These are phyloP conservation scores for Lamprotornis superbus DNA, from an alignment of 2,113 vertebrate species.

Conservation along the genomic window DNA sequence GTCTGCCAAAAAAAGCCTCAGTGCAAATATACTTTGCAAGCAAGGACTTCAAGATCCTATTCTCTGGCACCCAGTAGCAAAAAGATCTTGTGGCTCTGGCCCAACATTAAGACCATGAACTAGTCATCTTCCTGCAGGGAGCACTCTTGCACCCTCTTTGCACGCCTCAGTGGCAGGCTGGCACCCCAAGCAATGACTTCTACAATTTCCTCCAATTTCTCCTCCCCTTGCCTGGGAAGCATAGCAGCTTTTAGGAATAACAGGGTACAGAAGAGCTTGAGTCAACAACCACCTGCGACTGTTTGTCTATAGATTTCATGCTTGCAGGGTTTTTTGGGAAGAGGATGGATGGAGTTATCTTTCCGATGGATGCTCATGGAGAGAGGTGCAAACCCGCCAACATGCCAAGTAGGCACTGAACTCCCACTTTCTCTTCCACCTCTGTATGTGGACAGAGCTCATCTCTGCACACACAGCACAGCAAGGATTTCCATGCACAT, in stretches of 20 bases:
- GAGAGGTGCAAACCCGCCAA: neutral
- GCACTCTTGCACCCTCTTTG: slow-evolving; percentile 9
- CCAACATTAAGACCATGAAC: neutral
- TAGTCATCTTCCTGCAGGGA: neutral
- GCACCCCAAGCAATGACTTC: neutral
- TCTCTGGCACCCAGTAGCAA: neutral
- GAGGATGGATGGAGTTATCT: neutral
- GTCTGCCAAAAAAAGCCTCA: neutral
- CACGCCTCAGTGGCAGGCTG: neutral
- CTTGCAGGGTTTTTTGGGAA: neutral
- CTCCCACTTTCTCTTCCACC: neutral
- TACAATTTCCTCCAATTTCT: neutral
- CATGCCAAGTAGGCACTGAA: neutral
- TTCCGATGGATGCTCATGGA: neutral
- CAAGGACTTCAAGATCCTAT: neutral
- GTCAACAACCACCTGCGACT: neutral
- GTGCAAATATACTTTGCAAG: neutral
- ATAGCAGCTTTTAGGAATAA: neutral
- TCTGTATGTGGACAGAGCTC: neutral
- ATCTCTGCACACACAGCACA: neutral
- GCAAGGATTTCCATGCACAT: neutral
- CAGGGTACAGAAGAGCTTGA: neutral
- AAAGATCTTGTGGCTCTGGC: neutral
- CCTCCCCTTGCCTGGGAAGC: neutral
- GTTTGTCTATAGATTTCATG: slow-evolving; percentile 22